These are phyloP conservation scores for Labeo catla DNA, from an alignment of 2,113 vertebrate genomes.

Conservation along the genomic window DNA sequence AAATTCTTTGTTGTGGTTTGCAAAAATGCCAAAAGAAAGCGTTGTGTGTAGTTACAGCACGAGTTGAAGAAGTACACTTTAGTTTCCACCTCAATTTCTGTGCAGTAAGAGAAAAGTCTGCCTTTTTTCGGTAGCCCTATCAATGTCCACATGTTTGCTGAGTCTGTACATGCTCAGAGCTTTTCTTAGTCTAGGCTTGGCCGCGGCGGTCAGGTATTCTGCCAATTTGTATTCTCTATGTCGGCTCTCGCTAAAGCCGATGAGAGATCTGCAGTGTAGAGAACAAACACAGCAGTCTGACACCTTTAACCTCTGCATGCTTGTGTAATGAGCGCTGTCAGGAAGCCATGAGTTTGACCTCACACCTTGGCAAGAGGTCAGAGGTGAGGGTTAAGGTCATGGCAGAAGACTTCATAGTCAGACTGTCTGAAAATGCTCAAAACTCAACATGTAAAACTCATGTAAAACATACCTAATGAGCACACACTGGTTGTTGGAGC, in stretches of 20 bases:
- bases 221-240: constrained; percentile 14
- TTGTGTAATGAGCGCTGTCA: constrained; percentile 49
- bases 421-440: neutral
- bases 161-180: constrained; percentile 18
- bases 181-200: constrained; percentile 16
- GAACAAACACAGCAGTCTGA: constrained; percentile 27
- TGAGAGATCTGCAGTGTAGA: neutral
- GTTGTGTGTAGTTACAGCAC: neutral
- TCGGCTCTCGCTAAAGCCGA: neutral
- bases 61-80: neutral
- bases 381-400: constrained; percentile 12
- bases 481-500: constrained; percentile 92
- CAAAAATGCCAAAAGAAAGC: neutral
- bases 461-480: constrained; percentile 87
- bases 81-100: neutral
- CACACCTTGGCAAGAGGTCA: neutral
- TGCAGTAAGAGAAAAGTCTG: neutral
- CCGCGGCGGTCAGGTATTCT: neutral
- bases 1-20: constrained; percentile 26
- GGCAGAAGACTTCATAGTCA: neutral
- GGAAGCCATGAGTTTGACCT: constrained; percentile 47
- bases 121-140: neutral
- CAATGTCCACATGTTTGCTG: neutral
- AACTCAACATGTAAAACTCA: no score
- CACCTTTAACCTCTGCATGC: constrained; percentile 46